A percentile compares a stretch with the other conserved stretches of the same genome.
Evolutionary conservation across 2,888 invertebrate genomes (phyloP).

Genomic region (Ceratothoa steindachneri): DNA sequence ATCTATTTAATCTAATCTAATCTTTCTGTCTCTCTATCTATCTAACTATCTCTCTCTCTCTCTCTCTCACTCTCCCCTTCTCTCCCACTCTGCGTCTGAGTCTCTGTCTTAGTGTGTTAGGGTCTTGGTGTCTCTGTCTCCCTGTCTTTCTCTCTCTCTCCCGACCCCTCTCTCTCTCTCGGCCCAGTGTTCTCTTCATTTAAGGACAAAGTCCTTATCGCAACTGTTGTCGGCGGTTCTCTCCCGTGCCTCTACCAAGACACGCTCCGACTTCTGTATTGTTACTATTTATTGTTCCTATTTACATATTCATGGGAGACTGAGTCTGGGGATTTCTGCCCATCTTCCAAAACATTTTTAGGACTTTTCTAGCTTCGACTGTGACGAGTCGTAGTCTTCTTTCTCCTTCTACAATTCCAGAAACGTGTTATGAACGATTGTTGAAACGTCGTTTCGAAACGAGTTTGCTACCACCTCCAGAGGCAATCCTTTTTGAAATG

Average conservation of each 20-base stretch:
- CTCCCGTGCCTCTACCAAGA: neutral
- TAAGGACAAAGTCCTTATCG: neutral
- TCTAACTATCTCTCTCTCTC: neutral
- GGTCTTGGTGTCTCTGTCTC: neutral
- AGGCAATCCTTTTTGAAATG: no score
- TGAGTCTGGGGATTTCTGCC: neutral
- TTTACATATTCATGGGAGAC: constrained; percentile 23
- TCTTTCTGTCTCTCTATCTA: neutral
- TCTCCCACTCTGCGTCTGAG: neutral
- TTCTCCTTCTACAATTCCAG: neutral
- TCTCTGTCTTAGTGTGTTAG: neutral
- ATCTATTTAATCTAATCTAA: no score
- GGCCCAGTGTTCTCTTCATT: neutral
- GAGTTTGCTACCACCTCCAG: no score
- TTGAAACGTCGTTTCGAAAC: neutral
- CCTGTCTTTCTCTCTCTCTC: neutral
- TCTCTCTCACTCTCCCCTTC: neutral
- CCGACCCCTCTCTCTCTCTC: neutral
- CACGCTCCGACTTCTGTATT: constrained; percentile 4
- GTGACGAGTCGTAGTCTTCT: neutral
- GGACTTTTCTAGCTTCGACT: neutral
- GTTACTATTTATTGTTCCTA: constrained; percentile 18
- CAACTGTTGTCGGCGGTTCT: neutral
- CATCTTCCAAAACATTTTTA: neutral
- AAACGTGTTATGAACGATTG: neutral